phyloP scores from a whole-genome alignment of 2,888 invertebrate genomes.

The Chromoteleia sp. region DNA sequence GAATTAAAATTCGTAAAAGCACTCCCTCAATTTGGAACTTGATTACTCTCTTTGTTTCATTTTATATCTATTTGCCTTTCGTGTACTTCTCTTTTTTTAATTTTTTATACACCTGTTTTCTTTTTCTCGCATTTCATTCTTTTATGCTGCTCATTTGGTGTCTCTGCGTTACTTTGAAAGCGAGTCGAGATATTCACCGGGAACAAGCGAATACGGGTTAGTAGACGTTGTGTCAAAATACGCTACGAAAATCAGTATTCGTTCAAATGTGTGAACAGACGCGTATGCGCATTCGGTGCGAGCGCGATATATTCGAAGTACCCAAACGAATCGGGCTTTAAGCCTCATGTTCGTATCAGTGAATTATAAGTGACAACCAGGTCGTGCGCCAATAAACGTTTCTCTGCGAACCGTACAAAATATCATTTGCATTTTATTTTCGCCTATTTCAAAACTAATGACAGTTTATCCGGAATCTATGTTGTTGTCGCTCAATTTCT shows the following conservation, averaged over 20 bases:
- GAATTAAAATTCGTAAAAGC: constrained; percentile 56
- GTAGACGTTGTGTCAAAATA: constrained; percentile 66
- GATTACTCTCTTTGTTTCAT: constrained; percentile 63
- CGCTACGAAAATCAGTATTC: constrained; percentile 62
- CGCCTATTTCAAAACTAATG: constrained; percentile 1
- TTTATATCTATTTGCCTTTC: constrained; percentile 42
- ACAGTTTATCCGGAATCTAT: constrained; percentile 1
- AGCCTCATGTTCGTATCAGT: constrained; percentile 43
- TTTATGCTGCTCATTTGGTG: constrained; percentile 58
- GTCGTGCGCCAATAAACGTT: constrained; percentile 51
- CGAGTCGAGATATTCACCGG: constrained; percentile 58
- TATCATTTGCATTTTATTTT: constrained; percentile 54
- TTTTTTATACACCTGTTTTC: constrained; percentile 38
- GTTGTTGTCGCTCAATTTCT: constrained; percentile 10
- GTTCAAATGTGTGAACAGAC: constrained; percentile 55
- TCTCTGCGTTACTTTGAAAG: constrained; percentile 49
- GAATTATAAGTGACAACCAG: constrained; percentile 54
- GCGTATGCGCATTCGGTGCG: constrained; percentile 33
- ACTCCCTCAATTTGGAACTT: constrained; percentile 49
- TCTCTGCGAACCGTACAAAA: constrained; percentile 35
- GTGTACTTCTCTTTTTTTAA: constrained; percentile 11
- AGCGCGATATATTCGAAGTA: constrained; percentile 18
- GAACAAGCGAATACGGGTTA: constrained; percentile 66
- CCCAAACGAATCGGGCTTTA: constrained; percentile 44
- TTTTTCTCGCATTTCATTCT: constrained; percentile 27